Percentiles rank a stretch among this genome's conserved stretches.
Evolutionary conservation across 2,113 vertebrate genomes (phyloP).

Genomic region (Sitta europaea): DNA sequence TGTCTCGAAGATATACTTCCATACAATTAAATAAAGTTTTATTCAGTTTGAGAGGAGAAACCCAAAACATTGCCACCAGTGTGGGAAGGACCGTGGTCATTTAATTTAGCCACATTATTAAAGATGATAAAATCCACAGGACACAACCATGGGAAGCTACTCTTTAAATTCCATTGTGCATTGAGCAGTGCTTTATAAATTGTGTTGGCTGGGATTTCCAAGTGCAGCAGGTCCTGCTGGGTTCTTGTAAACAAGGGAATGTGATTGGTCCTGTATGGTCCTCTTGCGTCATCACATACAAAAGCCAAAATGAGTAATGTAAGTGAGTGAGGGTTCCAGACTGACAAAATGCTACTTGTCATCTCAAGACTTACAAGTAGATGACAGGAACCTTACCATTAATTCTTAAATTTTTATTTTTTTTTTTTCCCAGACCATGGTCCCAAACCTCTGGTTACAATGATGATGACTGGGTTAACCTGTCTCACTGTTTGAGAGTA

Average conservation of each 20-base stretch:
- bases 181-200: neutral
- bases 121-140: neutral
- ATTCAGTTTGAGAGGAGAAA: neutral
- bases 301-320: neutral
- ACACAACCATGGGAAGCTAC: neutral
- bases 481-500: neutral
- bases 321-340: neutral
- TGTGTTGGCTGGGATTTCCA: neutral
- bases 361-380: neutral
- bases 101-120: neutral
- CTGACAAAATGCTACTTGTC: neutral
- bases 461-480: neutral
- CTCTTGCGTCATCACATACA: neutral
- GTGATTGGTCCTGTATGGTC: neutral
- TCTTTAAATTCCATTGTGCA: neutral
- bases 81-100: neutral
- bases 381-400: neutral
- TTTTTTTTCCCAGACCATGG: neutral
- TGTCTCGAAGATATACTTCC: neutral
- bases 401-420: neutral
- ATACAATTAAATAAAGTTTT: neutral
- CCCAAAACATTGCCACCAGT: neutral
- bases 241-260: neutral
- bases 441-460: neutral
- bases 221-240: neutral